Percentiles rank a stretch among this genome's conserved stretches.
Conservation (phyloP, 2,113 vertebrate genomes). For the Neolamprologus kungweensis region DNA sequence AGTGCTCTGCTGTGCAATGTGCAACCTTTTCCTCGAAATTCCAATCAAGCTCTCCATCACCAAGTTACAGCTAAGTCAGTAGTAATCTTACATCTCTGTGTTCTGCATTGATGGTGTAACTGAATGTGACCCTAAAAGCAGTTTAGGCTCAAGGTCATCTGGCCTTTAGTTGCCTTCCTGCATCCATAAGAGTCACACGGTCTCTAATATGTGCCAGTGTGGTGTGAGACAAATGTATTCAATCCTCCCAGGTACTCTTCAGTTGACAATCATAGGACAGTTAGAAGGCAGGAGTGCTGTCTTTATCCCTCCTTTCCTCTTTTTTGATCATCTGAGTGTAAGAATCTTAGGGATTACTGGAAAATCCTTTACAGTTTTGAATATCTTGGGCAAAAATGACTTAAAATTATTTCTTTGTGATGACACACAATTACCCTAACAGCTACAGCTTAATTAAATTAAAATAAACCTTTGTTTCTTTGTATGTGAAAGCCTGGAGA, state of each 20-base stretch:
- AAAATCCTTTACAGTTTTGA: not conserved
- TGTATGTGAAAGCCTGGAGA: not conserved
- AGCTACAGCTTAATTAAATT: not conserved
- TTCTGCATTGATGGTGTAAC: not conserved
- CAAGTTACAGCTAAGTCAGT: not conserved
- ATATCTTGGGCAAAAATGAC: not conserved
- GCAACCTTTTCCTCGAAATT: not conserved
- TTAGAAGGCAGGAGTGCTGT: not conserved
- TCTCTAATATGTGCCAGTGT: not conserved
- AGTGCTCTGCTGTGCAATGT: not conserved
- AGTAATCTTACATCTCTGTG: not conserved
- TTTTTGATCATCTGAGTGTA: not conserved
- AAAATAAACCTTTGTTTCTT: not conserved
- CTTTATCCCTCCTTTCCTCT: not conserved
- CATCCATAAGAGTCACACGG: not conserved
- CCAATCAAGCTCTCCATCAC: not conserved
- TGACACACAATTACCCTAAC: not conserved
- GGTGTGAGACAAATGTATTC: not conserved
- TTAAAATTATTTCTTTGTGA: not conserved
- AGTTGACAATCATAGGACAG: not conserved
- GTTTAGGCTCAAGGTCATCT: not conserved
- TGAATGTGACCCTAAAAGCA: not conserved
- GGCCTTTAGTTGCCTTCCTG: not conserved
- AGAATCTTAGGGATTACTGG: not conserved
- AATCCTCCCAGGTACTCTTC: not conserved